A percentile compares a stretch with the other conserved stretches of the same genome.
These are phyloP conservation scores for Phaethon lepturus DNA, from an alignment of 2,113 vertebrate genomes.

Conservation along the genomic window DNA sequence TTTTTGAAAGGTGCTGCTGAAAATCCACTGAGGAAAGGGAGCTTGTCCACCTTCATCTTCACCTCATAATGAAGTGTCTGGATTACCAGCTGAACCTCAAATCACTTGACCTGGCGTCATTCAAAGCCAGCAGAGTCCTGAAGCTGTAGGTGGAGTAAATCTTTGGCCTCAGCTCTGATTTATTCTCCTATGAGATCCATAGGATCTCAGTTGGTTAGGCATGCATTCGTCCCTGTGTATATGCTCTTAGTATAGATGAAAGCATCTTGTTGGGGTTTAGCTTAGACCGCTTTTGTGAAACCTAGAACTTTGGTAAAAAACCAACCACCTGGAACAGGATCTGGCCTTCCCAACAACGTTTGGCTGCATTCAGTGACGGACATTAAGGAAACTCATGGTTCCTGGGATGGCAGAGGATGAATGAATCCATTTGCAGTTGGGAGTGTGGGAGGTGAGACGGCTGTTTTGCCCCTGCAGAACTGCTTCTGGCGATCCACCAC, in stretches of 20 bases:
- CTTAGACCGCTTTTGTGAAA: neutral
- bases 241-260: neutral
- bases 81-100: neutral
- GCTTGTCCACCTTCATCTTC: neutral
- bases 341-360: neutral
- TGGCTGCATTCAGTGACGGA: neutral
- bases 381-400: neutral
- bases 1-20: neutral
- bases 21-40: neutral
- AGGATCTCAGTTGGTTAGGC: neutral
- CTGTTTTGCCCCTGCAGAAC: neutral
- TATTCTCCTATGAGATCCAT: accelerated
- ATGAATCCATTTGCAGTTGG: neutral
- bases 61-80: neutral
- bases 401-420: accelerated
- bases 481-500: neutral
- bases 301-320: neutral
- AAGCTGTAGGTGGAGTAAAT: neutral
- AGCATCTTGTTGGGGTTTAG: neutral
- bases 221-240: neutral
- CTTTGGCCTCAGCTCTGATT: neutral
- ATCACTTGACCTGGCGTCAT: neutral
- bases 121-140: neutral
- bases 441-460: neutral
- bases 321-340: neutral